Evolutionary conservation across 2,888 invertebrate species (phyloP).

Genomic region (Pogonocherus hispidulus): DNA sequence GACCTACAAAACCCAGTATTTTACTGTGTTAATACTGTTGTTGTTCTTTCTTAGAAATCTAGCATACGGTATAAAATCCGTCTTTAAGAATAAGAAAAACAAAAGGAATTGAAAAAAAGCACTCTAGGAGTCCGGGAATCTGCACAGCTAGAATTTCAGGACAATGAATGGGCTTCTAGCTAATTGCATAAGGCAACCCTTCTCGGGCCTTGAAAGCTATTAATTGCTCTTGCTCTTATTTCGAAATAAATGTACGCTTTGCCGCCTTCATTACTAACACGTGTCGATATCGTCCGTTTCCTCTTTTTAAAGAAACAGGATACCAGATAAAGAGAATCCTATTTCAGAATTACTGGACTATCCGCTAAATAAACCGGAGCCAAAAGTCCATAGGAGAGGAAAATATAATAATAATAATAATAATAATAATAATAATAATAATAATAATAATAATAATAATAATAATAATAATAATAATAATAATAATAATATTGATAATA

Average conservation of each 20-base stretch:
- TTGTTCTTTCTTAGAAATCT: no score
- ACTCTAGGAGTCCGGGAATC: background rate
- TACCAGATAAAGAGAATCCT: background rate
- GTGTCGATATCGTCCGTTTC: no score
- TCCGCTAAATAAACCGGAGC: no score
- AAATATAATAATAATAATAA: no score
- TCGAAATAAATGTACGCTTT: background rate
- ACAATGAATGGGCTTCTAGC: background rate
- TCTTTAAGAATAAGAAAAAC: background rate
- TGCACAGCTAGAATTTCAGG: background rate
- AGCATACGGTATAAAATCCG: no score
- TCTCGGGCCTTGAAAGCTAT: background rate
- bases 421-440: no score
- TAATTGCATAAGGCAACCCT: constrained; percentile 3
- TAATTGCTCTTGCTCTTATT: constrained; percentile 1
- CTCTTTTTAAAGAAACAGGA: background rate
- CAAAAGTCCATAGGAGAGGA: no score
- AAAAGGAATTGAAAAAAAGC: background rate
- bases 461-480: no score
- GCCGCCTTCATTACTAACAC: background rate
- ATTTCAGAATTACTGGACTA: background rate
- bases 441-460: no score
- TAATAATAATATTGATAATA: no score
- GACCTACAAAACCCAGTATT: no score
- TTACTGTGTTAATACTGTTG: no score